Percentiles rank a stretch among this genome's conserved stretches.
These are phyloP conservation scores for Pteropus alecto DNA, from an alignment of 2,113 vertebrate genomes.

Conservation along the genomic window DNA sequence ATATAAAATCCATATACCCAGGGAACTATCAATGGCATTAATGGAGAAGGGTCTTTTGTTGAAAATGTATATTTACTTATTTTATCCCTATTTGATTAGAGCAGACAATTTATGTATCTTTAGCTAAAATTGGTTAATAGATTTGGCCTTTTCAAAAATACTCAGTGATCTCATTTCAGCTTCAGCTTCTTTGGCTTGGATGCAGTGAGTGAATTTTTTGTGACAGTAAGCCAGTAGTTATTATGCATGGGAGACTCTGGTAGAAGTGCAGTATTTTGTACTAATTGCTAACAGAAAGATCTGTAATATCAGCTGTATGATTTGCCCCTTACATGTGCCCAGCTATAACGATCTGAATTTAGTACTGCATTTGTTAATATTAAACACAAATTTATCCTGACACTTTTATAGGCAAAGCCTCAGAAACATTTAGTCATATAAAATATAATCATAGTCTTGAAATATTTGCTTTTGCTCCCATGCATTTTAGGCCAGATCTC, in stretches of 20 bases:
- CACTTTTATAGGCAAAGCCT: conserved; percentile 78
- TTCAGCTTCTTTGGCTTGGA: conserved; percentile 49
- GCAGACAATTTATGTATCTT: conserved; percentile 7
- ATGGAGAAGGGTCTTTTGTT: background rate
- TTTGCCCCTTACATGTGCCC: conserved; percentile 69
- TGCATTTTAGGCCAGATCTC: conserved; percentile 37
- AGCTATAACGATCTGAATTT: conserved; percentile 78
- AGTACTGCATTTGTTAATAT: conserved; percentile 79
- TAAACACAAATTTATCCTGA: conserved; percentile 78
- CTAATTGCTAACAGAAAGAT: conserved; percentile 71
- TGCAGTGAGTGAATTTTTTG: conserved; percentile 48
- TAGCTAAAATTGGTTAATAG: conserved; percentile 34
- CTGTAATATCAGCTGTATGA: conserved; percentile 72
- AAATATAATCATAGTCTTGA: conserved; percentile 78
- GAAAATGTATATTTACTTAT: background rate
- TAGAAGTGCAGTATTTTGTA: conserved; percentile 68
- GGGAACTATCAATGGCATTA: background rate
- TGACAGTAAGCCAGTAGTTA: conserved; percentile 70
- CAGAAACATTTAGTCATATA: conserved; percentile 79
- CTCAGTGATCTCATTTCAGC: background rate
- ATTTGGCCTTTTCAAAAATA: conserved; percentile 42
- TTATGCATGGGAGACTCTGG: conserved; percentile 60
- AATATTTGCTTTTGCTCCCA: conserved; percentile 72
- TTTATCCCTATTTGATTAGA: background rate
- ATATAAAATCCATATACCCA: background rate